Conservation (phyloP, 1,140 invertebrate species). For the Megathymus violae region DNA sequence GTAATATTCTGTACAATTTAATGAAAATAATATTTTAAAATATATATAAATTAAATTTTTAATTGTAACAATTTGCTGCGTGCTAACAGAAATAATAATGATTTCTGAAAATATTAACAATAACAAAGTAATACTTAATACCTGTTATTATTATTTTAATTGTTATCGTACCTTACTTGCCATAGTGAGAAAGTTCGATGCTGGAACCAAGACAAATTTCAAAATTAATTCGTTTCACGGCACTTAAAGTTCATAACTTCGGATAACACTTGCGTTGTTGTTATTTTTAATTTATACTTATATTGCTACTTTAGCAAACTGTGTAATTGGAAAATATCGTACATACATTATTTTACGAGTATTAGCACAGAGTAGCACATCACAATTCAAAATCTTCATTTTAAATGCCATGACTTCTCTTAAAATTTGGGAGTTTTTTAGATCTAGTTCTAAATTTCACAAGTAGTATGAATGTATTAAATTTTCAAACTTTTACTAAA, state of each 20-base stretch:
- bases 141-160: slow-evolving; percentile 26
- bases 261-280: slow-evolving; percentile 21
- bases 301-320: neutral
- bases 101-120: slow-evolving; percentile 23
- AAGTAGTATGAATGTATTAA: neutral
- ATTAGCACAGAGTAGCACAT: slow-evolving; percentile 18
- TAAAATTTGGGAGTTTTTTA: neutral
- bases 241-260: slow-evolving; percentile 22
- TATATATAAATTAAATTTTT: neutral
- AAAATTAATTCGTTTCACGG: slow-evolving; percentile 30
- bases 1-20: too few relatives aligned
- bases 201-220: slow-evolving; percentile 34
- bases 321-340: neutral
- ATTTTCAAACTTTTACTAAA: slow-evolving; percentile 1
- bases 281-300: slow-evolving; percentile 16
- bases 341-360: slow-evolving; percentile 5
- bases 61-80: too few relatives aligned
- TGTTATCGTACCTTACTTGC: slow-evolving; percentile 37
- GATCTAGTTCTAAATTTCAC: neutral
- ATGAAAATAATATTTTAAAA: too few relatives aligned
- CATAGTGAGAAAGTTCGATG: slow-evolving; percentile 31
- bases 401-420: slow-evolving; percentile 12
- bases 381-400: neutral
- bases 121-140: slow-evolving; percentile 19
- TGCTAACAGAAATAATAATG: slow-evolving; percentile 2